Evolutionary conservation across 2,888 invertebrate genomes (phyloP).

Genomic region (Globia sparganii): DNA sequence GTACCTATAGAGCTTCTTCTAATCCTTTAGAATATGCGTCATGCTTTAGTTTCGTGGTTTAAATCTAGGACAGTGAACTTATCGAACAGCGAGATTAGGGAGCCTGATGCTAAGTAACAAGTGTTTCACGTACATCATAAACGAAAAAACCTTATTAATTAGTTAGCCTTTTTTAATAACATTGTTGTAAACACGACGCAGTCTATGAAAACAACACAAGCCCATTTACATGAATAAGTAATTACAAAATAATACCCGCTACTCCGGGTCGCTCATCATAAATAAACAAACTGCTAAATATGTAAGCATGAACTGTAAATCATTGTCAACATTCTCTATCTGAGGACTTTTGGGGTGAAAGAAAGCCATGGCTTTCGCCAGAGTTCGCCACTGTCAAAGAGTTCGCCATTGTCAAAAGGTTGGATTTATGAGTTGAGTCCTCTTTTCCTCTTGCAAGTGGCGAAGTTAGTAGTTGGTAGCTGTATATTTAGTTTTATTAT

Average conservation of each 20-base stretch:
- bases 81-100: not conserved
- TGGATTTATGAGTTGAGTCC: conserved; percentile 44
- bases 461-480: not conserved
- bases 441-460: conserved; percentile 7
- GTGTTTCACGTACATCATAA: not conserved
- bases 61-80: not conserved
- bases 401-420: conserved; percentile 37
- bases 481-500: not conserved
- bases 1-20: too few species aligned
- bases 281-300: conserved; percentile 61
- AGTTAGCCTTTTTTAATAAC: conserved; percentile 10
- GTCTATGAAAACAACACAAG: conserved; percentile 39
- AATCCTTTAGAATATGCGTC: not conserved
- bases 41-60: not conserved
- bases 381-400: conserved; percentile 34
- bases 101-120: not conserved
- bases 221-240: conserved; percentile 59
- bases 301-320: conserved; percentile 59
- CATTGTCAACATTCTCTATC: conserved; percentile 59
- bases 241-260: conserved; percentile 61
- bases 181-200: conserved; percentile 32
- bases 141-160: not conserved
- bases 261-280: conserved; percentile 53
- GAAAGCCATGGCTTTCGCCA: conserved; percentile 30
- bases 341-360: conserved; percentile 27